Evolutionary conservation across 2,888 invertebrate species (phyloP).

Genomic region (Zaprionus obscuricornis): DNA sequence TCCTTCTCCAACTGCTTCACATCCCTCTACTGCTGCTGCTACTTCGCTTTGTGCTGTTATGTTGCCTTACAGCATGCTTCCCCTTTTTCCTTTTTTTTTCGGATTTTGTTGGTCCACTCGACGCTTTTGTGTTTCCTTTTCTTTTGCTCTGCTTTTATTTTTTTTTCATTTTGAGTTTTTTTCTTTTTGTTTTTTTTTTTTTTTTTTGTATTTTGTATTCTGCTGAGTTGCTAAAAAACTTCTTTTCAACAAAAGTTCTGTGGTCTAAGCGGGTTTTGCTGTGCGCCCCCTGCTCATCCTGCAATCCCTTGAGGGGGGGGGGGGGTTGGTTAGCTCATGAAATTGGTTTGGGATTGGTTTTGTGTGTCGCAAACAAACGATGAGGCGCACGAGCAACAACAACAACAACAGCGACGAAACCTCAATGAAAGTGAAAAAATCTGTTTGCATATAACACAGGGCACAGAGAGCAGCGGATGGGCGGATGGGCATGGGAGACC

Average conservation of each 20-base stretch:
- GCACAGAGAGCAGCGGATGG: background rate
- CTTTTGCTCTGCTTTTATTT: too few species aligned
- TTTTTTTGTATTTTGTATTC: conserved; percentile 23
- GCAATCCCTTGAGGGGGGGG: too few species aligned
- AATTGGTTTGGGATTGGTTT: conserved; percentile 42
- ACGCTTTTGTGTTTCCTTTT: conserved; percentile 56
- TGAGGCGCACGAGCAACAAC: conserved; percentile 31
- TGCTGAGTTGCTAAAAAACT: conserved; percentile 79
- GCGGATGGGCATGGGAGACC: background rate
- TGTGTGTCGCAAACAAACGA: conserved; percentile 70
- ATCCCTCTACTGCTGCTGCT: background rate
- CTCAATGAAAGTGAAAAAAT: conserved; percentile 71
- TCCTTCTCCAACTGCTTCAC: too few species aligned
- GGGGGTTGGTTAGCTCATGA: conserved; percentile 21
- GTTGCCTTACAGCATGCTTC: conserved; percentile 15
- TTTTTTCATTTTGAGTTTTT: too few species aligned
- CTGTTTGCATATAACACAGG: conserved; percentile 68
- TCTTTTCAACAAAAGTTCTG: conserved; percentile 73
- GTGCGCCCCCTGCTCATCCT: too few species aligned
- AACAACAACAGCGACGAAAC: conserved; percentile 28
- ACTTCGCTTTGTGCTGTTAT: background rate
- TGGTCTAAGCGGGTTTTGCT: conserved; percentile 28
- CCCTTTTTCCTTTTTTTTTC: background rate
- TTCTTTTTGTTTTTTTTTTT: conserved; percentile 32
- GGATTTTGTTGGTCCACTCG: background rate